These are phyloP conservation scores for Cyphomyrus plagiostoma DNA, from an alignment of 2,113 vertebrate species.

Conservation along the genomic window DNA sequence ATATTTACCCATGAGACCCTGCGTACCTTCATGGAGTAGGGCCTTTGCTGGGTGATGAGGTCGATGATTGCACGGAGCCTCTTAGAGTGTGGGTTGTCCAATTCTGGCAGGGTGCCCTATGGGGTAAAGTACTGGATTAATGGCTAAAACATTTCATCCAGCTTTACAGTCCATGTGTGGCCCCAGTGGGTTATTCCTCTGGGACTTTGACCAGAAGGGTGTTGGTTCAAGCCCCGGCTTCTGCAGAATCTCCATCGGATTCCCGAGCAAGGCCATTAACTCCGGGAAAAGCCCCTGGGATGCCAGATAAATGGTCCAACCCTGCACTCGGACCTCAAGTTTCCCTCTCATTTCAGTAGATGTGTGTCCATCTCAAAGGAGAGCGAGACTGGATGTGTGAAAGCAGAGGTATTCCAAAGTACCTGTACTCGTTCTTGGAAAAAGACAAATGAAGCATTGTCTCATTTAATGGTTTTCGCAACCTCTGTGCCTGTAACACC, in stretches of 20 bases:
- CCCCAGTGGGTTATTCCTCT: background rate
- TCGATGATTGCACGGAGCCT: slow-evolving; percentile 69
- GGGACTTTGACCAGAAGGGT: background rate
- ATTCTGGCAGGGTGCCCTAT: slow-evolving; percentile 70
- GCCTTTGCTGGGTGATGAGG: slow-evolving; percentile 64
- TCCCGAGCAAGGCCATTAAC: background rate
- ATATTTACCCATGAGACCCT: background rate
- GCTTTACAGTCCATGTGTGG: background rate
- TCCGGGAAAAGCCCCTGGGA: background rate
- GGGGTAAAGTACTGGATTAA: background rate
- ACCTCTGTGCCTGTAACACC: background rate
- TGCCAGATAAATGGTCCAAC: background rate
- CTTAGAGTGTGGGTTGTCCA: slow-evolving; percentile 74
- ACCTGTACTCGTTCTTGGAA: background rate
- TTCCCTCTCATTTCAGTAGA: background rate
- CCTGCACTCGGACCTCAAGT: background rate
- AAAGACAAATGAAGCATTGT: background rate
- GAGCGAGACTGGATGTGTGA: background rate
- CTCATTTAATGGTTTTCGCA: background rate
- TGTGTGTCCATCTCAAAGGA: background rate
- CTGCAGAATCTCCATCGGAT: background rate
- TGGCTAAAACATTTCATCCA: background rate
- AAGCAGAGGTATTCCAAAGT: background rate
- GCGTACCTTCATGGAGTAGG: slow-evolving; percentile 85
- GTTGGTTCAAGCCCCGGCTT: background rate